Evolutionary conservation across 2,888 invertebrate genomes (phyloP).

Genomic region (Psylliodes chrysocephalus): DNA sequence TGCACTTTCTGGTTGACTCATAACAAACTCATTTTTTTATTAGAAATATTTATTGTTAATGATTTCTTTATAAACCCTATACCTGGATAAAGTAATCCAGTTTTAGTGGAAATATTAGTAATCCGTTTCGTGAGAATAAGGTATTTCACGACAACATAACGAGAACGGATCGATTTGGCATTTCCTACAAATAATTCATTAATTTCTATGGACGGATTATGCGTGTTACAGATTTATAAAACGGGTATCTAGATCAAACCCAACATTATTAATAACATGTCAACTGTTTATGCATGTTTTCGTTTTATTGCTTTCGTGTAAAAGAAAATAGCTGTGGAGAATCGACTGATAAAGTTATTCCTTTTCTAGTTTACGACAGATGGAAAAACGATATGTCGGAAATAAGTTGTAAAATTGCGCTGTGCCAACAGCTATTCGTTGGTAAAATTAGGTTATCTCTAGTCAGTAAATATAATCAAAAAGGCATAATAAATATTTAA

Average conservation of each 20-base stretch:
- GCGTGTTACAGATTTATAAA: slow-evolving; percentile 44
- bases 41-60: no score
- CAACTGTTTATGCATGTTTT: slow-evolving; percentile 46
- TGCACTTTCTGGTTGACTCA: no score
- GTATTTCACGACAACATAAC: slow-evolving; percentile 2
- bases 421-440: not conserved
- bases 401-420: not conserved
- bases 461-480: no score
- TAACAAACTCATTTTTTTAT: no score
- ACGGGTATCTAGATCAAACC: slow-evolving; percentile 44
- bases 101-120: not conserved
- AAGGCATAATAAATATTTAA: no score
- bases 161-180: slow-evolving; percentile 23
- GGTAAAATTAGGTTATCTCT: no score
- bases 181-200: slow-evolving; percentile 47
- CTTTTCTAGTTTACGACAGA: slow-evolving; percentile 7
- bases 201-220: slow-evolving; percentile 40
- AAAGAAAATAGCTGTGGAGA: slow-evolving; percentile 14
- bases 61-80: no score
- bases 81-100: not conserved
- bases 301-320: slow-evolving; percentile 42
- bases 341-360: slow-evolving; percentile 15
- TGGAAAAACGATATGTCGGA: not conserved
- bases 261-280: slow-evolving; percentile 47
- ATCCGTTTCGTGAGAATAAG: not conserved